Evolutionary conservation across 2,113 vertebrate species (phyloP).

Genomic region (Polypterus bichir): DNA sequence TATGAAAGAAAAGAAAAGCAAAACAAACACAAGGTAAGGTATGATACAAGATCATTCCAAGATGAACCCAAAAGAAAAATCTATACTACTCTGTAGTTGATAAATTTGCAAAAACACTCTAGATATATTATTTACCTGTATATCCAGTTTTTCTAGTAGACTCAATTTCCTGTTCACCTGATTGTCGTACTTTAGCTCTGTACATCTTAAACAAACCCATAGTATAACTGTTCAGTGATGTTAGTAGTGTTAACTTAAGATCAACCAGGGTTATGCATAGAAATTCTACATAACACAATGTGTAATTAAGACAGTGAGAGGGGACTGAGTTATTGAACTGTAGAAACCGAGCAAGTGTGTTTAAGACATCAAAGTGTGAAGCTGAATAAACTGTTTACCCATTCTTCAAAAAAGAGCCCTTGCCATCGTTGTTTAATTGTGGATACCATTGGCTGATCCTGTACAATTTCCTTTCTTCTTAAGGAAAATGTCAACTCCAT

Average conservation of each 20-base stretch:
- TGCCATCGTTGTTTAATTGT: constrained; percentile 13
- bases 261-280: constrained; percentile 7
- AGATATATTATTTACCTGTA: neutral
- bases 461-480: constrained; percentile 16
- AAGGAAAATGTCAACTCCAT: constrained; percentile 11
- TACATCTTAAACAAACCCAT: constrained; percentile 7
- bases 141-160: constrained; percentile 14
- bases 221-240: constrained; percentile 11
- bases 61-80: no score
- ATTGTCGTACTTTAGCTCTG: constrained; percentile 13
- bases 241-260: constrained; percentile 15
- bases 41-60: no score
- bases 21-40: neutral
- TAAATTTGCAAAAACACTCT: no score
- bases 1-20: neutral
- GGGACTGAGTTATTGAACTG: no score
- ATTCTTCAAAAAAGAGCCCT: constrained; percentile 13
- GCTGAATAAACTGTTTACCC: constrained; percentile 6
- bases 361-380: no score
- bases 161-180: neutral
- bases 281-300: constrained; percentile 11
- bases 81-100: no score
- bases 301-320: neutral
- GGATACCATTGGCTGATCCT: constrained; percentile 15
- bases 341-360: no score